Conservation (phyloP, 2,113 vertebrate genomes). For the Promerops cafer region DNA sequence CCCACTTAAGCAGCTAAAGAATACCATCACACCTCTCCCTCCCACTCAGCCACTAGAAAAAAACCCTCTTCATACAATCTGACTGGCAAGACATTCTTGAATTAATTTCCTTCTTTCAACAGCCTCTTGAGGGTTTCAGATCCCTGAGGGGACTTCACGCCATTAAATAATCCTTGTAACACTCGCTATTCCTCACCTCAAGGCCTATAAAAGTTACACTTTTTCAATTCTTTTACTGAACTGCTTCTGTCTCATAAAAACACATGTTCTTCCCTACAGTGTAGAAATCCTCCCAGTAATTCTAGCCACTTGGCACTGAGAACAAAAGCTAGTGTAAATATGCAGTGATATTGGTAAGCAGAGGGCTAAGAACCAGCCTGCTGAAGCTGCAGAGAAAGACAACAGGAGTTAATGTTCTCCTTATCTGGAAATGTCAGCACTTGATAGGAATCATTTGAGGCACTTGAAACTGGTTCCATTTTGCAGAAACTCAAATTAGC, state of each 20-base stretch:
- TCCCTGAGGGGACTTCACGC: neutral
- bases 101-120: neutral
- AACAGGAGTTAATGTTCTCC: neutral
- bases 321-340: slow-evolving; percentile 3
- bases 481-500: slow-evolving; percentile 45
- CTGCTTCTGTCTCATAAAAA: neutral
- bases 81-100: neutral
- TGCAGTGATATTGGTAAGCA: neutral
- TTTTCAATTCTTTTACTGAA: neutral
- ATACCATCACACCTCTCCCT: neutral
- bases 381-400: neutral
- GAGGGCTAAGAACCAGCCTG: neutral
- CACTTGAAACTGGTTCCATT: slow-evolving; percentile 54
- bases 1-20: neutral
- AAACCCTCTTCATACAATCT: neutral
- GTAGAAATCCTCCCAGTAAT: neutral
- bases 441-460: neutral
- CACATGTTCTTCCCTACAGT: neutral
- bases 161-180: neutral
- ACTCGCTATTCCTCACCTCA: neutral
- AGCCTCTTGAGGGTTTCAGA: neutral
- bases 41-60: neutral
- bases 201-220: neutral
- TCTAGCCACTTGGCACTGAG: neutral
- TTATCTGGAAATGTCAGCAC: slow-evolving; percentile 12